phyloP scores from a whole-genome alignment of 2,113 vertebrate genomes.

The human (Homo sapiens) region GRCh38 chr15:72690001-72690500 shows the following conservation, averaged over 20 bases:
- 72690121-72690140: neutral
- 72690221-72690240: neutral
- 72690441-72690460: neutral
- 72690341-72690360: neutral
- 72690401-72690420: neutral
- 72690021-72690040: too few relatives aligned
- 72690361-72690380: neutral
- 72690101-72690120: neutral
- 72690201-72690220: neutral
- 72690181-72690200: neutral
- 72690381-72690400: neutral
- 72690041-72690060: too few relatives aligned
- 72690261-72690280: neutral
- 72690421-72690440: neutral
- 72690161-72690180: neutral
- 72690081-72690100: too few relatives aligned
- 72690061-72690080: too few relatives aligned
- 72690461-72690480: neutral
- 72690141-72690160: neutral
- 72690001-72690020: too few relatives aligned
- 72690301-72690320: conserved; percentile 20
- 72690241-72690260: neutral
- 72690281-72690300: neutral
- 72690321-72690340: neutral
- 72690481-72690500: neutral